Conservation (phyloP, 2,888 invertebrate genomes). For the Drosophila yooni region DNA sequence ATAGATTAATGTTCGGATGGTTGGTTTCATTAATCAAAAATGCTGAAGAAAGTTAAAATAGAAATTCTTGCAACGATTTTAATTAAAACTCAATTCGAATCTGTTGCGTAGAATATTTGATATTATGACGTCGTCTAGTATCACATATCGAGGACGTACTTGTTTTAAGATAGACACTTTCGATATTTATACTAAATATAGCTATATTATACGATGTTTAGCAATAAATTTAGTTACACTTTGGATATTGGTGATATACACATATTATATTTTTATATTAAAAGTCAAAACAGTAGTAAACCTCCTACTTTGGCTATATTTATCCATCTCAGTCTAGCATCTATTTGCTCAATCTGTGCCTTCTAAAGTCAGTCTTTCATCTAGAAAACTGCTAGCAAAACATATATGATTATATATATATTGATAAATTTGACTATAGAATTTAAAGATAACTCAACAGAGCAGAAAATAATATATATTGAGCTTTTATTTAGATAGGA, state of each 20-base stretch:
- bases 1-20: not conserved
- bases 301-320: conserved; percentile 4
- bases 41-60: not conserved
- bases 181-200: not conserved
- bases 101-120: conserved; percentile 2
- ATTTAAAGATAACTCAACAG: not conserved
- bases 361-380: conserved; percentile 26
- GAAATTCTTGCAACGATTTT: not conserved
- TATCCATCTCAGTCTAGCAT: conserved; percentile 16
- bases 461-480: too few relatives aligned
- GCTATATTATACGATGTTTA: not conserved
- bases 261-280: conserved; percentile 2
- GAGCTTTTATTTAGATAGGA: not conserved
- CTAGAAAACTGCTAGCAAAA: conserved; percentile 11
- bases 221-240: conserved; percentile 24
- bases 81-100: not conserved
- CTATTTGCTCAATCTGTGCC: conserved; percentile 6
- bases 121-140: conserved; percentile 17
- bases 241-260: not conserved
- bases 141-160: conserved; percentile 47
- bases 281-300: not conserved
- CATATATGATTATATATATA: not conserved
- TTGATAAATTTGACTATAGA: not conserved
- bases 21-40: not conserved
- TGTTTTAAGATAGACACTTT: conserved; percentile 7